phyloP scores from a whole-genome alignment of 2,113 vertebrate species.

The Rattus norvegicus region GRCr8 NC_086022.1:56284001-56284500 shows the following conservation, averaged over 20 bases:
- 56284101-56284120: background rate
- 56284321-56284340: background rate
- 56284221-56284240: background rate
- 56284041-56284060: background rate
- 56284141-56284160: background rate
- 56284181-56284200: background rate
- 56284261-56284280: background rate
- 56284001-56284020: background rate
- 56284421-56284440: background rate
- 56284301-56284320: background rate
- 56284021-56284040: background rate
- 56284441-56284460: background rate
- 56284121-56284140: too few species aligned
- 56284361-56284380: background rate
- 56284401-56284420: background rate
- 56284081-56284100: background rate
- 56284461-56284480: background rate
- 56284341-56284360: too few species aligned
- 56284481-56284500: too few species aligned
- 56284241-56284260: background rate
- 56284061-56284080: background rate
- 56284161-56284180: background rate
- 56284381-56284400: background rate
- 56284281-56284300: background rate
- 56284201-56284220: background rate